Evolutionary conservation across 2,797 vertebrate genomes (phyloP), one percentile per base, ranked within the genome.

Genomic region (Aplochiton taeniatus): DNA sequence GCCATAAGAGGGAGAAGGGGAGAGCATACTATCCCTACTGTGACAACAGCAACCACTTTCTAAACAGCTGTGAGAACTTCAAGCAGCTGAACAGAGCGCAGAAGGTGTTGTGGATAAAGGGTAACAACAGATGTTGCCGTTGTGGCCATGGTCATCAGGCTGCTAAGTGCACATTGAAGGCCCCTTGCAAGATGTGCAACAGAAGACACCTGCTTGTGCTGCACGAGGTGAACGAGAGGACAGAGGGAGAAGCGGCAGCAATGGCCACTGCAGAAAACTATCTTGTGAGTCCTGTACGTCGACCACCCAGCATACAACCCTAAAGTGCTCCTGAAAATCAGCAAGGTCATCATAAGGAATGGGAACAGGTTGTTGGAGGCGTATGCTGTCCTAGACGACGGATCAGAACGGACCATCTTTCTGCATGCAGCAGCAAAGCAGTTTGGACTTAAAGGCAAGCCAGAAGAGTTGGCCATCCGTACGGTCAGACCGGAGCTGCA

Each of bases 81-180:
- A 6, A 20, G n/a, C 45, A 58, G 20, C 48, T 72, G 17, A 66
- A 58, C 0, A 45, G 14, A 8, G 58, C 48, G 7, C 58, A 76
- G 42, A 74, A 54, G 11, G 63, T 19, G 11, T 20, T 58, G 8
- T 80, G 77, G 73, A 75, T 78, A 2, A 72, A 62, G 2, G 0
- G 9, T 0, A 65, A 65, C 4, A 55, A 42, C 6, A 9, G 58
- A 4, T 74, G 71, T 5, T 79, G 76, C 61, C 19, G 31, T 47
- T 79, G 76, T 18, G 59, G 70, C 4, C 14, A 17, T 19, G 31
- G 56, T 0, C 70, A 78, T 1, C 57, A 49, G 11, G 58, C 75
- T 8, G 50, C 51, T 0, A 47, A 68, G 10, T 74, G 60, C 53
- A 47, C n/a, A 1, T 46, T 77, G 10, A 80, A 70, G 17, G 53